phyloP scores from a whole-genome alignment of 2,113 vertebrate genomes.

The Sardina pilchardus region DNA sequence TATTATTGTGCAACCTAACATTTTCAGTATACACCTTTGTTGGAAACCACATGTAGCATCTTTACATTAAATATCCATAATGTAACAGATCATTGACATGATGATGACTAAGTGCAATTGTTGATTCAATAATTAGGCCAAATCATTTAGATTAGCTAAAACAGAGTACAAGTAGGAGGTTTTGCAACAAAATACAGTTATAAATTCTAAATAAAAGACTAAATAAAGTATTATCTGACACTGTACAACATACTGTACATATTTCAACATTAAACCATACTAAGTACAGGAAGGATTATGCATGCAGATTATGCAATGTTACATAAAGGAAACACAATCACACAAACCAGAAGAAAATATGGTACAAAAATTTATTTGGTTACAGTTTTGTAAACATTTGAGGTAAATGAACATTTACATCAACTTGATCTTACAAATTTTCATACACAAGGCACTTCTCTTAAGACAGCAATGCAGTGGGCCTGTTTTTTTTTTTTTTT shows the following conservation, averaged over 20 bases:
- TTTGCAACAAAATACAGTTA: no score
- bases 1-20: no score
- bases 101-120: no score
- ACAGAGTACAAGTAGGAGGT: no score
- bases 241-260: not conserved
- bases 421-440: conserved; percentile 78
- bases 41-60: no score
- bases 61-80: no score
- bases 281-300: not conserved
- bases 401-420: conserved; percentile 86
- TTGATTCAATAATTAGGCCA: no score
- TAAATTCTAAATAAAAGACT: no score
- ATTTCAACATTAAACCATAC: not conserved
- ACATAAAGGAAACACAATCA: not conserved
- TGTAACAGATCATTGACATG: no score
- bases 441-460: conserved; percentile 78
- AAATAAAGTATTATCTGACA: no score
- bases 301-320: not conserved
- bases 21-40: no score
- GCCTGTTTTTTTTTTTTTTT: conserved; percentile 40
- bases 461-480: conserved; percentile 65
- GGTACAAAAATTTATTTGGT: conserved; percentile 88
- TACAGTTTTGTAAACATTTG: conserved; percentile 82
- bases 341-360: conserved; percentile 35
- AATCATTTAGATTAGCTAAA: no score